phyloP scores from a whole-genome alignment of 1,140 invertebrate genomes.

The Alviniconcha marisindica region DNA sequence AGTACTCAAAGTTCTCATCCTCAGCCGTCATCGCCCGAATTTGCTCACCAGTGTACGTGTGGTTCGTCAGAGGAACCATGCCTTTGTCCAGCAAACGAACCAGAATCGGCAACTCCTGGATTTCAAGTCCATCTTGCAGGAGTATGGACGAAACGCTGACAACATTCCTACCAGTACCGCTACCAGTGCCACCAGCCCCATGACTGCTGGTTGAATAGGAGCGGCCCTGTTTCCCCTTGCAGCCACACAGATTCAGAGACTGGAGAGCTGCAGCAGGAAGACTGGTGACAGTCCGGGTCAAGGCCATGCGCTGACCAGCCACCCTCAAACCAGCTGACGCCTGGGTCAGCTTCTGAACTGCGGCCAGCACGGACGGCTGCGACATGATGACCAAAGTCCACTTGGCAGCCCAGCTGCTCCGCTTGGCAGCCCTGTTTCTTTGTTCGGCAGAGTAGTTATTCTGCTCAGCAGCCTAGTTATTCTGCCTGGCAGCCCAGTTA shows the following conservation, averaged over 20 bases:
- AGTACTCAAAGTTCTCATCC: slow-evolving; percentile 69
- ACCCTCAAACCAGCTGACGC: neutral
- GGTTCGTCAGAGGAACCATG: slow-evolving; percentile 43
- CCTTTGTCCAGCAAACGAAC: slow-evolving; percentile 78
- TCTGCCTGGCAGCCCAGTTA: no score
- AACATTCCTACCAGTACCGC: neutral
- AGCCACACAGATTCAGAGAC: no score
- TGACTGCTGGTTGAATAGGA: neutral
- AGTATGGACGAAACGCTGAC: slow-evolving; percentile 80
- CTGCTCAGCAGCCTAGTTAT: no score
- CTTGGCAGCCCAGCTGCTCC: no score
- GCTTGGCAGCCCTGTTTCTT: no score
- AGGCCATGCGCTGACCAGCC: neutral
- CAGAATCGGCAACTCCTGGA: slow-evolving; percentile 84
- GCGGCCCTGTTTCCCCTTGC: no score
- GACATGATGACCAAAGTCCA: slow-evolving; percentile 13
- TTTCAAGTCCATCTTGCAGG: slow-evolving; percentile 82
- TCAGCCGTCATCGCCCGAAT: slow-evolving; percentile 45
- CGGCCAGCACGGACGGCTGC: neutral
- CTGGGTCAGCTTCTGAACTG: neutral
- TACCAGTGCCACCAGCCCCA: neutral
- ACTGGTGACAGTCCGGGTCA: neutral
- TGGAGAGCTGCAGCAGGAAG: no score
- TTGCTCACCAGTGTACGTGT: slow-evolving; percentile 33
- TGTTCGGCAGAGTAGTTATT: no score